Conservation (phyloP, 2,888 invertebrate species). For the Drosophila atroscutellata region DNA sequence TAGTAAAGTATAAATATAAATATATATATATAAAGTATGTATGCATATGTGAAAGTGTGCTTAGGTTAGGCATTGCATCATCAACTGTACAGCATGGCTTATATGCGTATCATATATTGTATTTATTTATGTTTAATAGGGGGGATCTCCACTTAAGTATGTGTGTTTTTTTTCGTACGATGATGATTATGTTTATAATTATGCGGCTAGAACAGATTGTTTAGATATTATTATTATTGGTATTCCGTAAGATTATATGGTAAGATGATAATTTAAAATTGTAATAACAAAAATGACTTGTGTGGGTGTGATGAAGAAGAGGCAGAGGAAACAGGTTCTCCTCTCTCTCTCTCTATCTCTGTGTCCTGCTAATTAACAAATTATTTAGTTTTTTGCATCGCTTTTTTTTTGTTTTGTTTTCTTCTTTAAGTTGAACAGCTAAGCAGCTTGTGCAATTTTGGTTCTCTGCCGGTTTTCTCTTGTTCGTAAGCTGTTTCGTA, state of each 20-base stretch:
- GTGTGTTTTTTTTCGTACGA: constrained; percentile 40
- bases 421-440: constrained; percentile 9
- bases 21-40: constrained; percentile 19
- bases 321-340: constrained; percentile 12
- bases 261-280: constrained; percentile 59
- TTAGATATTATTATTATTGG: constrained; percentile 44
- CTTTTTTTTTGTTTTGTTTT: not conserved
- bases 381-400: constrained; percentile 13
- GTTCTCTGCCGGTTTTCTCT: not conserved
- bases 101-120: constrained; percentile 53
- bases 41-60: constrained; percentile 63
- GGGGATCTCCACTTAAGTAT: constrained; percentile 33
- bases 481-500: constrained; percentile 1
- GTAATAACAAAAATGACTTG: constrained; percentile 69
- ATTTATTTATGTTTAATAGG: constrained; percentile 45
- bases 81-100: constrained; percentile 77
- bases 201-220: constrained; percentile 65
- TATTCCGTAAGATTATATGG: constrained; percentile 51
- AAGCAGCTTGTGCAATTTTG: constrained; percentile 27
- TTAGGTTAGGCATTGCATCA: constrained; percentile 73
- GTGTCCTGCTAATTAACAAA: constrained; percentile 21
- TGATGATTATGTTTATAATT: constrained; percentile 70
- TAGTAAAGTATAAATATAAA: constrained; percentile 41
- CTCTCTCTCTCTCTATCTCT: constrained; percentile 4
- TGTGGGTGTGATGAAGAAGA: constrained; percentile 35